Evolutionary conservation across 2,888 invertebrate genomes (phyloP), one percentile per base, ranked within the genome.

Genomic region (Elysia crispata): DNA sequence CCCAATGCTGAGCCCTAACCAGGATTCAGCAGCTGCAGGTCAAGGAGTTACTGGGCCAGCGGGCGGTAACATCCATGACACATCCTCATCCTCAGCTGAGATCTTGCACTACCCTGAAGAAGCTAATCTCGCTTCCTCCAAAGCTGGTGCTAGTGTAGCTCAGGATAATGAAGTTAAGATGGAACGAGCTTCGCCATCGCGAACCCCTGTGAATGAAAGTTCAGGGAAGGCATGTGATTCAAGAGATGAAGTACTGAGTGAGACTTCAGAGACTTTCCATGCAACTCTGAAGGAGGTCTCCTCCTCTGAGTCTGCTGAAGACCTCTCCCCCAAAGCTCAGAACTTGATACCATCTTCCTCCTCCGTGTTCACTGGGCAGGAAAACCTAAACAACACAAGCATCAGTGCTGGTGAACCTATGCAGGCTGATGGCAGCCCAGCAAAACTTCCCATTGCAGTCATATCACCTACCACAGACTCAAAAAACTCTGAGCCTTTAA

Each of bases 1-100:
- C 93, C 97, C 97, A 60, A 97, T 94, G 92, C 94, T 97, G 89
- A 84, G 85, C 1, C 76, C 76, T 41, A 25, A 20, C 33, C 67
- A 41, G 8, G 69, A 75, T 5, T 18, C 70, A 6, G 62, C 69
- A 0, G 41, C 80, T 5, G 66, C 79, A 41, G 41, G 3, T 6
- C 41, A 41, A 41, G 41, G 11, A 11, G 41, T 11, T 6, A 41
- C 41, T 41, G 50, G 33, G 5, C 62, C 72, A 1, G 62, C 31
- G 25, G 25, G 33, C n/a, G 54, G 18, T n/a, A 1, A 28, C 49
- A n/a, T 41, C 30, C 75, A 75, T 28, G 41, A 79, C 69, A 69
- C 67, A 18, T 66, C 76, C 18, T 76, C 79, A 31, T 67, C 69
- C 8, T 79, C 75, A 67, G 57, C 69, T n/a, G 79, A 79, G 31